Conservation (phyloP, 2,113 vertebrate species). For the Australoheros scitulus region DNA sequence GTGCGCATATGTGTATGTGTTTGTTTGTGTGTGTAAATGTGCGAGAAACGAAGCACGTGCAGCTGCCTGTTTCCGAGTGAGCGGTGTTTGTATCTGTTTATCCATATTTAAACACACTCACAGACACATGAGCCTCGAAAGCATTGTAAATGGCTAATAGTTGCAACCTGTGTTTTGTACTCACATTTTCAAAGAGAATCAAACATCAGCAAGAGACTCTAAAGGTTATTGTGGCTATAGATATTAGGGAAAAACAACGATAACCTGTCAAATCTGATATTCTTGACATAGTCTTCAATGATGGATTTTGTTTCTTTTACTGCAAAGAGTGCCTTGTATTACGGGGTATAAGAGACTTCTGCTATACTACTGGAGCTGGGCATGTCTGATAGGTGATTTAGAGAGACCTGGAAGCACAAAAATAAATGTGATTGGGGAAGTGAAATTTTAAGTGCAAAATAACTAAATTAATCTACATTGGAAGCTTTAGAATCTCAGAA, state of each 20-base stretch:
- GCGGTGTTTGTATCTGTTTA: slow-evolving; percentile 32
- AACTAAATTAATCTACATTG: slow-evolving; percentile 20
- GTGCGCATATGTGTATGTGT: not conserved
- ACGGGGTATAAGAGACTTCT: not conserved
- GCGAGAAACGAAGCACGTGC: slow-evolving; percentile 1
- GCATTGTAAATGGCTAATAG: slow-evolving; percentile 19
- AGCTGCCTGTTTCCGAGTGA: slow-evolving; percentile 20
- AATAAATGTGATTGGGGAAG: not conserved
- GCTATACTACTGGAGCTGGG: not conserved
- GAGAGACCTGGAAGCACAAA: too few species aligned
- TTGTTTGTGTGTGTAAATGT: slow-evolving; percentile 1
- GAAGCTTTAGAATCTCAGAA: slow-evolving; percentile 8
- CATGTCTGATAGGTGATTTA: too few species aligned
- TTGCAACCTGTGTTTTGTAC: slow-evolving; percentile 29
- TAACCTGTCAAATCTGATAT: slow-evolving; percentile 47
- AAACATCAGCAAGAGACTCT: slow-evolving; percentile 17
- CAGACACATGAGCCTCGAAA: slow-evolving; percentile 42
- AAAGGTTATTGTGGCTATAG: not conserved
- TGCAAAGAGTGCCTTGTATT: not conserved
- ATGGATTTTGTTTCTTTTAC: slow-evolving; percentile 3
- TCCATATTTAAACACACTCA: slow-evolving; percentile 36
- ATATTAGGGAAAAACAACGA: slow-evolving; percentile 11
- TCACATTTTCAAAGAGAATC: not conserved
- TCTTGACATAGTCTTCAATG: not conserved
- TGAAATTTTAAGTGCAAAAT: not conserved